phyloP scores from a whole-genome alignment of 2,797 vertebrate species.

The Semaprochilodus insignis region DNA sequence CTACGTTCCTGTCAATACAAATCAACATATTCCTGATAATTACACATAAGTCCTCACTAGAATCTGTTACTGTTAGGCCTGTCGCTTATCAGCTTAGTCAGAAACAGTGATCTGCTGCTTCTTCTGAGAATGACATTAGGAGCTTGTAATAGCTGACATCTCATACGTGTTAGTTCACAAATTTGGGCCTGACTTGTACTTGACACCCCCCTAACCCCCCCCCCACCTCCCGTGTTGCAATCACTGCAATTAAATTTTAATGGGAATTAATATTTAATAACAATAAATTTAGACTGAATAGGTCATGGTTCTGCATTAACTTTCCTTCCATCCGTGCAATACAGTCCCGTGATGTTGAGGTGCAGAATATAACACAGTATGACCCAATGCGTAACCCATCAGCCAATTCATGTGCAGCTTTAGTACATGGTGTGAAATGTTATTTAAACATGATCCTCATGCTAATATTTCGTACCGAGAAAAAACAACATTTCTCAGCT shows the following conservation, averaged over 20 bases:
- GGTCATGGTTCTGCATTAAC: slow-evolving; percentile 10
- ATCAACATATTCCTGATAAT: neutral
- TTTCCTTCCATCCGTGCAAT: neutral
- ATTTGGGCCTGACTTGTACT: neutral
- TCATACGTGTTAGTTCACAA: neutral
- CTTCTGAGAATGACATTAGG: neutral
- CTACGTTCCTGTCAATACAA: neutral
- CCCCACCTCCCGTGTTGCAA: neutral
- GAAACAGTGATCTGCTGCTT: neutral
- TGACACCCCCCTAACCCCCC: too few relatives aligned
- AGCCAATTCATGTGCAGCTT: too few relatives aligned
- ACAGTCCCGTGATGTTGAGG: neutral
- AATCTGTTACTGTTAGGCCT: neutral
- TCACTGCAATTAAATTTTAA: slow-evolving; percentile 25
- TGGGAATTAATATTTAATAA: slow-evolving; percentile 34
- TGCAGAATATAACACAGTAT: neutral
- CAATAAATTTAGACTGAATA: slow-evolving; percentile 36
- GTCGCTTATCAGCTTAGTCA: neutral
- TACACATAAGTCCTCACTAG: too few relatives aligned
- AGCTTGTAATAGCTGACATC: neutral
- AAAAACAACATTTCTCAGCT: too few relatives aligned
- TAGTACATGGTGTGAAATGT: too few relatives aligned
- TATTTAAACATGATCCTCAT: too few relatives aligned
- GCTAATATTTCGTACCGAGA: too few relatives aligned
- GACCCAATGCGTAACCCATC: too few relatives aligned